Evolutionary conservation across 2,888 invertebrate genomes (phyloP).

Genomic region (Proisotoma minuta): DNA sequence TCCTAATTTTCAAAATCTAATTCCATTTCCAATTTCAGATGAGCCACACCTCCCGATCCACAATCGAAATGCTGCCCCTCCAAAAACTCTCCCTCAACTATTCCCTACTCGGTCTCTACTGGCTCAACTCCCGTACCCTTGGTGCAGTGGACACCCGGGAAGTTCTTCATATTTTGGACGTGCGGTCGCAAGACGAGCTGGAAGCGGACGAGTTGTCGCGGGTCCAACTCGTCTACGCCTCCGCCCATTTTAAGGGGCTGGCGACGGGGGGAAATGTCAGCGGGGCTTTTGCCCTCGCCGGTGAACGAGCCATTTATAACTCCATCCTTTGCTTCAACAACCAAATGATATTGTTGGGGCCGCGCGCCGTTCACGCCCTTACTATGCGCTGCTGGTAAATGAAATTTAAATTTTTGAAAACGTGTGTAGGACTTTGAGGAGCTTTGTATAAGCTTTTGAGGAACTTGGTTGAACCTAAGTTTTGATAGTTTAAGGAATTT

Average conservation of each 20-base stretch:
- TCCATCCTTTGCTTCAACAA: conserved; percentile 64
- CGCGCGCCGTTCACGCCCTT: conserved; percentile 60
- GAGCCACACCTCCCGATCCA: too few species aligned
- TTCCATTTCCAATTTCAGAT: too few species aligned
- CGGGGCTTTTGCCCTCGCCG: conserved; percentile 70
- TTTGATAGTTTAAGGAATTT: too few species aligned
- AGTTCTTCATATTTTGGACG: conserved; percentile 81
- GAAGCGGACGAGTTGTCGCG: conserved; percentile 75
- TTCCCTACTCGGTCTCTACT: conserved; percentile 69
- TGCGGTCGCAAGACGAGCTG: conserved; percentile 77
- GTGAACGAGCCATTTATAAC: conserved; percentile 70
- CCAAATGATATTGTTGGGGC: conserved; percentile 67
- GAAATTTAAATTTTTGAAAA: too few species aligned
- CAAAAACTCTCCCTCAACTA: conserved; percentile 67
- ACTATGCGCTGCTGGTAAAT: too few species aligned
- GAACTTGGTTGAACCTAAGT: too few species aligned
- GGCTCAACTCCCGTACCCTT: conserved; percentile 77
- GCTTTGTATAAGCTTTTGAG: too few species aligned
- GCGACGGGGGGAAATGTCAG: conserved; percentile 93
- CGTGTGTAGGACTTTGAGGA: too few species aligned
- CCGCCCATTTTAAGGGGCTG: conserved; percentile 81
- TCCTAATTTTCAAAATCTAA: too few species aligned
- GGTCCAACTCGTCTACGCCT: conserved; percentile 77
- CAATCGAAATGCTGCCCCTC: conserved; percentile 61
- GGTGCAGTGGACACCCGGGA: conserved; percentile 81